A percentile compares a stretch with the other conserved stretches of the same genome.
These are phyloP conservation scores for Hippasteria phrygiana DNA, from an alignment of 53 echinoderm and acorn worm species.

Conservation along the genomic window DNA sequence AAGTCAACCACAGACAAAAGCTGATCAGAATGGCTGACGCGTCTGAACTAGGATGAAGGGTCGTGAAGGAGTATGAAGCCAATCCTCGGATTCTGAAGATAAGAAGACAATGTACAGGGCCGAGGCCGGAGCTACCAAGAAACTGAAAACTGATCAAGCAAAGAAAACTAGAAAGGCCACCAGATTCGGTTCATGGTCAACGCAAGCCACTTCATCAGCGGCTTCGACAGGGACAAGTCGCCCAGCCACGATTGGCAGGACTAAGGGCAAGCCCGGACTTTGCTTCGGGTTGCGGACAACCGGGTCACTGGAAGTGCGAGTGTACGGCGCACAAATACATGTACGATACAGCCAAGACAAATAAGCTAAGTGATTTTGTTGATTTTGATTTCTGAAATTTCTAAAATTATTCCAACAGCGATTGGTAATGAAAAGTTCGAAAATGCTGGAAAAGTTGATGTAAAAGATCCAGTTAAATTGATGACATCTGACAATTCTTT, in stretches of 20 bases:
- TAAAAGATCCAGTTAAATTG: background rate
- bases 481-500: background rate
- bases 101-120: background rate
- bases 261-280: constrained; percentile 17
- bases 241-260: background rate
- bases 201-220: background rate
- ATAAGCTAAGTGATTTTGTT: constrained; percentile 25
- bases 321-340: background rate
- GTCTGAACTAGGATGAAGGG: background rate
- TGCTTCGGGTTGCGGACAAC: constrained; percentile 9
- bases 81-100: constrained; percentile 18
- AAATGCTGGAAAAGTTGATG: background rate
- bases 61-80: background rate
- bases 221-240: background rate
- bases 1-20: constrained; percentile 1
- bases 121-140: background rate
- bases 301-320: constrained; percentile 19
- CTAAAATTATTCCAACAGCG: no score
- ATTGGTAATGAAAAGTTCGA: background rate
- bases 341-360: background rate
- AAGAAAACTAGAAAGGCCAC: background rate
- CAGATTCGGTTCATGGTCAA: constrained; percentile 8
- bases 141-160: constrained; percentile 4
- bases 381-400: no score
- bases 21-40: constrained; percentile 7